Evolutionary conservation across 30 jellyfish, hydroid and myxozoan genomes (phyloP).

Genomic region (Aurelia sp.): DNA sequence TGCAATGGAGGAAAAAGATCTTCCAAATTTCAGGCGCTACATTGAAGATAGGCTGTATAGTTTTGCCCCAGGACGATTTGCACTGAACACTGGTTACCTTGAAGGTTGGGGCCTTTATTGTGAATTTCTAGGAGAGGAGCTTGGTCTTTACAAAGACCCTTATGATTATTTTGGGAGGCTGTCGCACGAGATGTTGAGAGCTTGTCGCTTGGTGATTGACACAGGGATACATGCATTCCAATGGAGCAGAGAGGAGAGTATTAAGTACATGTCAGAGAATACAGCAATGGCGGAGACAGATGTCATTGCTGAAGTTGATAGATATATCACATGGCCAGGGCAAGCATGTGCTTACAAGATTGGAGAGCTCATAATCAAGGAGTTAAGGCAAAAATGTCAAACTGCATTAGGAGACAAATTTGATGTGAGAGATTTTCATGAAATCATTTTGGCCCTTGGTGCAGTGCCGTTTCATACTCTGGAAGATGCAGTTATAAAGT

Average conservation of each 20-base stretch:
- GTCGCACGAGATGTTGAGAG: conserved; percentile 95
- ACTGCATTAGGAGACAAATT: conserved; percentile 74
- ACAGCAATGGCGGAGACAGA: conserved; percentile 81
- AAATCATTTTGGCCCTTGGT: conserved; percentile 68
- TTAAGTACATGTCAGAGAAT: conserved; percentile 72
- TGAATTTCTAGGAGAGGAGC: conserved; percentile 96
- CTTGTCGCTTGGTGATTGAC: conserved; percentile 93
- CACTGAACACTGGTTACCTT: conserved; percentile 80
- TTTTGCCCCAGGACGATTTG: conserved; percentile 91
- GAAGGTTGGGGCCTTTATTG: conserved; percentile 98
- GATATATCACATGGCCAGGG: conserved; percentile 98
- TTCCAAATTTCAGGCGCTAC: conserved; percentile 78
- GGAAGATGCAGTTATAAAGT: conserved; percentile 24
- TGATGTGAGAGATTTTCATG: conserved; percentile 85
- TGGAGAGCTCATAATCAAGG: conserved; percentile 85
- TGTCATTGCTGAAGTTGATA: conserved; percentile 86
- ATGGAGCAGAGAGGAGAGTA: conserved; percentile 88
- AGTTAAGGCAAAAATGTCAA: conserved; percentile 57
- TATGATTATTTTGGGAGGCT: conserved; percentile 85
- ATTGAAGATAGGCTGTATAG: conserved; percentile 85
- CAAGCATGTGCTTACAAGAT: conserved; percentile 93
- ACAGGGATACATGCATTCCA: conserved; percentile 95
- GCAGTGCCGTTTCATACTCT: conserved; percentile 67
- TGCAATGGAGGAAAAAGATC: conserved; percentile 70
- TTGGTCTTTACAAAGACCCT: conserved; percentile 77